Percentiles rank a stretch among this genome's conserved stretches.
These are phyloP conservation scores for Aleadryas rufinucha DNA, from an alignment of 2,113 vertebrate genomes.

Conservation along the genomic window DNA sequence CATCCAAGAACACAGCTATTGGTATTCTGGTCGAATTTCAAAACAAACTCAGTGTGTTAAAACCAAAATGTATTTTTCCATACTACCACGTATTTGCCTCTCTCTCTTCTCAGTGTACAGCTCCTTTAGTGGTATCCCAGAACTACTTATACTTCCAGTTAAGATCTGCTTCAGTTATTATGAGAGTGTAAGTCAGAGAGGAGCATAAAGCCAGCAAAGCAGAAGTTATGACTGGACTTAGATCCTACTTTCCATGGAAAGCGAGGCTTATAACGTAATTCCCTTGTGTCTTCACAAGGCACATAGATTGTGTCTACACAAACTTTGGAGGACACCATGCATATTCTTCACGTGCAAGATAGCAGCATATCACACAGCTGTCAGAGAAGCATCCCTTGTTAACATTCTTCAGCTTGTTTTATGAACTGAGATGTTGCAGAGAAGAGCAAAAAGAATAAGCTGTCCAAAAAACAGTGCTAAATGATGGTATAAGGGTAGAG, in stretches of 20 bases:
- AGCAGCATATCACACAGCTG: conserved; percentile 38
- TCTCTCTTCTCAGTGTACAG: background rate
- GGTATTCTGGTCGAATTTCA: background rate
- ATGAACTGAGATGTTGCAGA: background rate
- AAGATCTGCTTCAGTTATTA: background rate
- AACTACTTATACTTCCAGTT: background rate
- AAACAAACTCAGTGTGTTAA: background rate
- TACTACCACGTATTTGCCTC: background rate
- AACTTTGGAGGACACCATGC: background rate
- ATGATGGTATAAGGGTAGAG: background rate
- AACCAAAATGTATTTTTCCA: background rate
- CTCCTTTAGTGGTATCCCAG: background rate
- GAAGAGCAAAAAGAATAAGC: background rate
- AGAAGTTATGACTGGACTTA: background rate
- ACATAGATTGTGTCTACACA: background rate
- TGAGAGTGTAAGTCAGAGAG: background rate
- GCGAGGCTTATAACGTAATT: background rate
- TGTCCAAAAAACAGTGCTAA: background rate
- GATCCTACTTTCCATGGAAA: background rate
- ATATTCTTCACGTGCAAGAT: conserved; percentile 14
- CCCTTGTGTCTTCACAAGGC: background rate
- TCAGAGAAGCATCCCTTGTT: conserved; percentile 13
- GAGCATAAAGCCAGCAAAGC: background rate
- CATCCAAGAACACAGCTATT: background rate
- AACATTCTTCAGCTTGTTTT: conserved; percentile 39